Evolutionary conservation across 2,113 vertebrate genomes (phyloP).

Genomic region (Grammomys surdaster): DNA sequence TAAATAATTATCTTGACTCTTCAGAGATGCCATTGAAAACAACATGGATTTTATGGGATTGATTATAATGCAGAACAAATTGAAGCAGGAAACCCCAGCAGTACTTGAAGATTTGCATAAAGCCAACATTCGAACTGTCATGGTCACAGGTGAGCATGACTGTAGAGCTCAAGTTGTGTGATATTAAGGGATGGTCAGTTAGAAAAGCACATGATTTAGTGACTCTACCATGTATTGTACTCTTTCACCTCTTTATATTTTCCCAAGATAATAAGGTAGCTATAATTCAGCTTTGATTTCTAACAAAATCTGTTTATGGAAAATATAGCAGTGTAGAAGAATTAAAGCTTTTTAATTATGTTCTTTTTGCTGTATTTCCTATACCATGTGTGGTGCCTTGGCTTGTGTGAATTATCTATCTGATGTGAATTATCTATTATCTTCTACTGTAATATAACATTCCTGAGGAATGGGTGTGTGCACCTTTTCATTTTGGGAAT

Average conservation of each 20-base stretch:
- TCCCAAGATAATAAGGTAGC: background rate
- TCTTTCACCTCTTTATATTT: constrained; percentile 46
- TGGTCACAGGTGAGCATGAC: constrained; percentile 93
- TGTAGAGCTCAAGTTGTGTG: background rate
- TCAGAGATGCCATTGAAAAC: constrained; percentile 94
- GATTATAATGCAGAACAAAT: constrained; percentile 99
- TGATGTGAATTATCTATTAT: constrained; percentile 41
- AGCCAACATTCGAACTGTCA: constrained; percentile 97
- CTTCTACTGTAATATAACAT: background rate
- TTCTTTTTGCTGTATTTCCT: background rate
- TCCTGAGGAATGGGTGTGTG: background rate
- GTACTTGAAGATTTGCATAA: constrained; percentile 94
- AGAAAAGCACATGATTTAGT: background rate
- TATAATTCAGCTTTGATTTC: background rate
- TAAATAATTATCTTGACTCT: constrained; percentile 66
- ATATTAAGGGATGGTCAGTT: constrained; percentile 28
- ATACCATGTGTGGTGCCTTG: background rate
- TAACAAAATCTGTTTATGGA: constrained; percentile 34
- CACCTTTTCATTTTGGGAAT: background rate
- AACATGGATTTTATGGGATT: constrained; percentile 98
- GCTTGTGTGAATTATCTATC: constrained; percentile 22
- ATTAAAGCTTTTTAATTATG: background rate
- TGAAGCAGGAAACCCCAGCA: constrained; percentile 94
- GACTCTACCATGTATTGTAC: background rate
- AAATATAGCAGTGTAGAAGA: background rate